phyloP scores from a whole-genome alignment of 2,113 vertebrate genomes.

The Oreotrochilus melanogaster region DNA sequence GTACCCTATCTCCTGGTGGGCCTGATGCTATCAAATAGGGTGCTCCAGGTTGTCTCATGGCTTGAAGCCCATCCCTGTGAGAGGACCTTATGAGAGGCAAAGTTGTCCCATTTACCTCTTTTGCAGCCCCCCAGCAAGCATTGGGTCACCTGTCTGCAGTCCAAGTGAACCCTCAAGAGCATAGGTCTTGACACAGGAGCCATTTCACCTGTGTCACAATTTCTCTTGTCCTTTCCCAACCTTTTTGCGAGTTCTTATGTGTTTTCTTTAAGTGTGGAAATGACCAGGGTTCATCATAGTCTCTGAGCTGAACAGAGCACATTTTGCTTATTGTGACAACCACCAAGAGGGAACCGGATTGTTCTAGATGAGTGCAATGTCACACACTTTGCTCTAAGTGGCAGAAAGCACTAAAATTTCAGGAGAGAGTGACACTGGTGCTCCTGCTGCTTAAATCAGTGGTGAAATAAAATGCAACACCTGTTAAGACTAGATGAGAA shows the following conservation, averaged over 20 bases:
- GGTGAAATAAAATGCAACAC: neutral
- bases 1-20: fast-evolving
- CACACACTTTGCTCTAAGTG: neutral
- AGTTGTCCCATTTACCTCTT: fast-evolving
- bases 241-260: neutral
- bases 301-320: neutral
- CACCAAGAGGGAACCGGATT: neutral
- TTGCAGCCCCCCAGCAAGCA: neutral
- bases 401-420: neutral
- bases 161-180: neutral
- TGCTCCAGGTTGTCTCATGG: fast-evolving
- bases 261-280: neutral
- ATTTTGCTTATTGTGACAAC: neutral
- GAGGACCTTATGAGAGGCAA: neutral
- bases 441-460: neutral
- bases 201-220: neutral
- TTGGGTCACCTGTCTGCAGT: fast-evolving
- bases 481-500: neutral
- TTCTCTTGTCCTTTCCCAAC: neutral
- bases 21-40: fast-evolving
- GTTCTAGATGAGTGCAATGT: neutral
- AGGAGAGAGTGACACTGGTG: neutral
- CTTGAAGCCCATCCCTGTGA: fast-evolving
- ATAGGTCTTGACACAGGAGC: neutral
- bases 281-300: too few relatives aligned